Evolutionary conservation across 2,888 invertebrate genomes (phyloP), one percentile per base, ranked within the genome.

Genomic region (Tholera decimalis): DNA sequence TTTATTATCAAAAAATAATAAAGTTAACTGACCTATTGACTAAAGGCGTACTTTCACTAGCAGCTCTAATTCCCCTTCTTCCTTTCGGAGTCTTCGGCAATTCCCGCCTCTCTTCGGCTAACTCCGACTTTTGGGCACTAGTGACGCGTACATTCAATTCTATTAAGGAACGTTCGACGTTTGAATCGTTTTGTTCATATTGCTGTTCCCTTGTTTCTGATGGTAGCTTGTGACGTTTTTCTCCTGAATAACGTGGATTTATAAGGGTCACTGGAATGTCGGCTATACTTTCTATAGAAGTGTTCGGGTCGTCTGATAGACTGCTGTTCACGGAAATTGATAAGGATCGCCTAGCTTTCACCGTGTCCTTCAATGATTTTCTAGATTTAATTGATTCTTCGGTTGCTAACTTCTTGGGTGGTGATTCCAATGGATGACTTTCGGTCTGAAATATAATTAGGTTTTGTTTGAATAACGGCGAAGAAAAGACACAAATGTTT

Each of bases 251-350:
- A 0, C 91, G 88, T 0, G 93, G 92, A 82, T 94, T 95, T 58
- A 95, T 88, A 0, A 95, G 85, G 0, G 94, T 94, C 5, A 94
- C 73, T 0, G 95, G 93, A 4, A 95, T 92, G 66, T 95, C 95
- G 0, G 95, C 95, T 49, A 95, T 94, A 73, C 95, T 95, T 50
- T 95, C 95, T 62, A 95, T 85, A 0, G 95, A 93, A 0, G 91
- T 90, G 82, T 92, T 94, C 0, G 93, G 93, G 39, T 95, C 95
- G 6, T 94, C 95, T 0, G 94, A 93, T 1, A 95, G 84, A 56
- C 94, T 94, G 80, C 95, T 95, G 79, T 94, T 95, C 0, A 88
- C 90, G 3, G 94, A 95, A 84, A 93, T 87, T 15, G 95, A 95
- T 9, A 93, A 84, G 0, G 94, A 92, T 11, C 85, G 88, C 51